These are phyloP conservation scores for Salvelinus alpinus DNA, from an alignment of 2,113 vertebrate genomes.

Conservation along the genomic window DNA sequence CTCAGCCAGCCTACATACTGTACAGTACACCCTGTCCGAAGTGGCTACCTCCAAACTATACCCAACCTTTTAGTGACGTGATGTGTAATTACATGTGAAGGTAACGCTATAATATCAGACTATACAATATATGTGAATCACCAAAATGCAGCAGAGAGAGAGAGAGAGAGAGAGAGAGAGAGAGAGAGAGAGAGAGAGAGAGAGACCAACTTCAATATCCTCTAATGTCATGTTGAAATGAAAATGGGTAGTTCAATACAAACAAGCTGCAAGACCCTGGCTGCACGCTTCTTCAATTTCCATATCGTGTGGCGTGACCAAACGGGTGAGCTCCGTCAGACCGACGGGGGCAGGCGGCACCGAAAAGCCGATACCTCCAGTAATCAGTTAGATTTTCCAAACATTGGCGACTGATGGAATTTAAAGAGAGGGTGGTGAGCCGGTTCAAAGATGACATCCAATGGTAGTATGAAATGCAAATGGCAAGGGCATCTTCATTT, in stretches of 20 bases:
- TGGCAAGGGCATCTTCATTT: slow-evolving; percentile 21
- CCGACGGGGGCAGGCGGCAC: slow-evolving; percentile 40
- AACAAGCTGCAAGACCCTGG: slow-evolving; percentile 19
- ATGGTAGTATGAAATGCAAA: slow-evolving; percentile 49
- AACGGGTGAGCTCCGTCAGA: slow-evolving; percentile 66
- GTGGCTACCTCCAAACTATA: neutral
- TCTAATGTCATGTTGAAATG: slow-evolving; percentile 79
- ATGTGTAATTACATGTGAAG: slow-evolving; percentile 39
- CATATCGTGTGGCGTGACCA: slow-evolving; percentile 80
- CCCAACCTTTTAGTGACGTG: slow-evolving; percentile 5
- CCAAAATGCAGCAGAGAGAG: neutral
- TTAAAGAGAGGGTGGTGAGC: slow-evolving; percentile 14
- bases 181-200: neutral
- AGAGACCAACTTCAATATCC: slow-evolving; percentile 71
- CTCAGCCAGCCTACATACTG: slow-evolving; percentile 12
- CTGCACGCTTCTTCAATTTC: slow-evolving; percentile 69
- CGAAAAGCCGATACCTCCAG: slow-evolving; percentile 73
- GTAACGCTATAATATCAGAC: slow-evolving; percentile 37
- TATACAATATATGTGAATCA: slow-evolving; percentile 35
- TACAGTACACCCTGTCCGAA: slow-evolving; percentile 12
- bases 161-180: slow-evolving; percentile 24
- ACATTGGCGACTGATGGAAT: slow-evolving; percentile 52
- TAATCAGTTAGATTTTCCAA: slow-evolving; percentile 75
- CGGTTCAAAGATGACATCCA: slow-evolving; percentile 48
- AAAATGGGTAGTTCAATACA: slow-evolving; percentile 78